Evolutionary conservation across 2,888 invertebrate genomes (phyloP), one percentile per base, ranked within the genome.

Genomic region (Choristoneura rosaceana): DNA sequence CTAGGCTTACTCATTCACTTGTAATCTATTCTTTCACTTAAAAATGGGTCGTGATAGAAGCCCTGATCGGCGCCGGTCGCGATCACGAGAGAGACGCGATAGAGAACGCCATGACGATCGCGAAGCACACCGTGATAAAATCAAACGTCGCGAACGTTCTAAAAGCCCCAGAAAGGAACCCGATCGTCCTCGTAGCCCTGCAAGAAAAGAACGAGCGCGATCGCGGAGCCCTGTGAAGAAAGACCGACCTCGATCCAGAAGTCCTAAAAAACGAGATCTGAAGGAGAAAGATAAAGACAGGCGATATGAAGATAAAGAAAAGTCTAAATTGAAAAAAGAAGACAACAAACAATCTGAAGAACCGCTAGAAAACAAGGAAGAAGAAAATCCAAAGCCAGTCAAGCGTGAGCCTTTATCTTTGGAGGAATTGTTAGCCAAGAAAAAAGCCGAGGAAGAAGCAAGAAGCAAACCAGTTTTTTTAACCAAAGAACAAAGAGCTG

Each of bases 381-480:
- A 93, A 7, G 94, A 94, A 12, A 91, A 92, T 25, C 82, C 88
- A 5, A 94, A 89, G 76, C 84, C 82, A 5, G 79, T 84, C 17
- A 94, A 85, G 90, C 94, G 87, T 65, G 99, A 99, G 85, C 99
- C 99, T 0, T 91, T 99, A 15, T 99, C 99, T 5, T 92, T 99
- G 70, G 99, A 99, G 87, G 99, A 99, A 87, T 89, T 99, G 55
- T 92, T 99, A 63, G 97, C 98, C 0, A 99, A 99, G 90, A 99
- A 99, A 86, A 99, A 99, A 85, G 98, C 98, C 0, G 99, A 99
- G 85, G 99, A 99, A 87, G 98, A 97, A 82, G 98, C 98, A 1
- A 95, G 98, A 67, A 98, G 98, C 80, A 99, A 99, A 95, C 99
- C 99, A 0, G 98, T 99, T 43, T 99, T 99, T 87, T 93, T 99